A percentile compares a stretch with the other conserved stretches of the same genome.
These are phyloP conservation scores for Hirtodrosophila trivittata DNA, from an alignment of 2,888 invertebrate species.

Conservation along the genomic window DNA sequence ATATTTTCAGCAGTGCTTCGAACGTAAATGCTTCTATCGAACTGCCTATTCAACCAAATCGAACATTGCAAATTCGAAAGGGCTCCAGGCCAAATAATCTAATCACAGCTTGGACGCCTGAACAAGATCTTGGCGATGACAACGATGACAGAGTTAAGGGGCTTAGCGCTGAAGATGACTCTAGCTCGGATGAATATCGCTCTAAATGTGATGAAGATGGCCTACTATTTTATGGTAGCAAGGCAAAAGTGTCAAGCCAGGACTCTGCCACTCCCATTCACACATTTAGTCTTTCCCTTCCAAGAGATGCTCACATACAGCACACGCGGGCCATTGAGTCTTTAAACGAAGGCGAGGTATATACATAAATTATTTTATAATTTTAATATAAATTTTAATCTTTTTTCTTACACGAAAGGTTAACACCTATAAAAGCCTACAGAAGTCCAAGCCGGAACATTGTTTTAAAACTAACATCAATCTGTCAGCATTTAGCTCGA, in stretches of 20 bases:
- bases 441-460: slow-evolving; percentile 39
- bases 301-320: slow-evolving; percentile 86
- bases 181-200: slow-evolving; percentile 75
- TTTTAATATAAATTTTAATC: background rate
- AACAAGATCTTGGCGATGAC: slow-evolving; percentile 92
- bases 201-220: slow-evolving; percentile 52
- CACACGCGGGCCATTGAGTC: slow-evolving; percentile 27
- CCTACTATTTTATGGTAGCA: slow-evolving; percentile 53
- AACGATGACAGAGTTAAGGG: slow-evolving; percentile 54
- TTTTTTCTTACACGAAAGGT: slow-evolving; percentile 20
- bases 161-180: slow-evolving; percentile 63
- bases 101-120: slow-evolving; percentile 89
- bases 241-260: slow-evolving; percentile 21
- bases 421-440: slow-evolving; percentile 50
- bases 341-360: slow-evolving; percentile 34
- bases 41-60: slow-evolving; percentile 52
- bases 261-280: slow-evolving; percentile 84
- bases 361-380: background rate
- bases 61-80: slow-evolving; percentile 28
- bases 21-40: slow-evolving; percentile 17
- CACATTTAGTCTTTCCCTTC: slow-evolving; percentile 90
- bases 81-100: slow-evolving; percentile 11
- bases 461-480: slow-evolving; percentile 9
- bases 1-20: slow-evolving; percentile 13
- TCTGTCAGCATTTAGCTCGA: slow-evolving; percentile 12